These are phyloP conservation scores for Pseudomyrmex gracilis DNA, from an alignment of 1,140 invertebrate genomes.

Conservation along the genomic window DNA sequence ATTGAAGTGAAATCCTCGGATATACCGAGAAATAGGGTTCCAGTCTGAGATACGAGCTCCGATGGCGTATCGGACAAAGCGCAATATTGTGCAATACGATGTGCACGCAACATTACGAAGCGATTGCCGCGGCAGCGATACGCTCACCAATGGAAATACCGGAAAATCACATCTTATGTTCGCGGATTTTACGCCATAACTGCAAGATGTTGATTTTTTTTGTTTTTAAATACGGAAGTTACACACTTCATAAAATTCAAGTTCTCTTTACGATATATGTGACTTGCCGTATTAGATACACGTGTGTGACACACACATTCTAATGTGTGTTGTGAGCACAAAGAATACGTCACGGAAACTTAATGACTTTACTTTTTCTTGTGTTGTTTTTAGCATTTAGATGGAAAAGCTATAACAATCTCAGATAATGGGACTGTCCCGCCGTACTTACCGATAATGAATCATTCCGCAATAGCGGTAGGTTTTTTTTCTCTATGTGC, in stretches of 20 bases:
- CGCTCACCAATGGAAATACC: neutral
- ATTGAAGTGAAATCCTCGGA: neutral
- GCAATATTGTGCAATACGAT: slow-evolving; percentile 60
- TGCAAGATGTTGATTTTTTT: neutral
- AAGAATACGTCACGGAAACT: too few relatives aligned
- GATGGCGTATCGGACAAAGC: neutral
- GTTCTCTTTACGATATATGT: neutral
- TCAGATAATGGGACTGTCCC: too few relatives aligned
- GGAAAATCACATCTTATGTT: neutral
- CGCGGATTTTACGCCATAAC: neutral
- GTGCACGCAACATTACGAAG: slow-evolving; percentile 9
- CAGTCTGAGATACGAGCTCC: slow-evolving; percentile 15
- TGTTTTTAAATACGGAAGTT: slow-evolving; percentile 7
- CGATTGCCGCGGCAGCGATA: neutral
- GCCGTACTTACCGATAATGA: too few relatives aligned
- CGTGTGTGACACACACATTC: neutral
- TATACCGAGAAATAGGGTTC: slow-evolving; percentile 5
- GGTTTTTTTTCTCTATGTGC: too few relatives aligned
- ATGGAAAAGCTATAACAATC: too few relatives aligned
- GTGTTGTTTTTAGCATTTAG: too few relatives aligned
- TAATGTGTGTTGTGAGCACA: neutral
- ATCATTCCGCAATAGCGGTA: too few relatives aligned
- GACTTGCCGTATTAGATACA: neutral
- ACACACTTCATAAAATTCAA: neutral
- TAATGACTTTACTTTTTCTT: too few relatives aligned